These are phyloP conservation scores for Telmatherina bonti DNA, from an alignment of 2,797 vertebrate species.

Conservation along the genomic window DNA sequence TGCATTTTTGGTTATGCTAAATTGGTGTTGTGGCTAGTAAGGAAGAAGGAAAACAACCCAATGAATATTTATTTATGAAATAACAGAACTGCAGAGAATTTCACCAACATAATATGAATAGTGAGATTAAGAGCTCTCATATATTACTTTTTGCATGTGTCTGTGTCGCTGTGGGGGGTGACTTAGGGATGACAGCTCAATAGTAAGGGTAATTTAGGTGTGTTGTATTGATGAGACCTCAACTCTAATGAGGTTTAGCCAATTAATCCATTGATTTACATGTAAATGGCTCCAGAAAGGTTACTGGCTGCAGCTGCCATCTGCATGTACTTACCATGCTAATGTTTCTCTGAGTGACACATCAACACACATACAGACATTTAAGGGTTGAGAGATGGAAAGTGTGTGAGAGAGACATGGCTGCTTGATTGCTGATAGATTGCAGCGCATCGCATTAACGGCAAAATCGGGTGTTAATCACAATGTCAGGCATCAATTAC, in stretches of 20 bases:
- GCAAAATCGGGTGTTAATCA: conserved; percentile 70
- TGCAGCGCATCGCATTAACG: conserved; percentile 65
- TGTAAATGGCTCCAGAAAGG: conserved; percentile 82
- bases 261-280: conserved; percentile 86
- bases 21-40: conserved; percentile 1
- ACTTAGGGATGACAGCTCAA: conserved; percentile 36
- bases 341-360: conserved; percentile 71
- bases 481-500: conserved; percentile 35
- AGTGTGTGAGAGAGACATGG: conserved; percentile 17
- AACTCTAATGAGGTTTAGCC: conserved; percentile 78
- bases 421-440: conserved; percentile 57
- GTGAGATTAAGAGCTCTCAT: neutral
- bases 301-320: conserved; percentile 78
- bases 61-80: neutral
- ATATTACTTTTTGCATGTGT: neutral
- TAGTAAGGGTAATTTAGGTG: conserved; percentile 64
- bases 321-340: conserved; percentile 86
- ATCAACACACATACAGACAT: conserved; percentile 39
- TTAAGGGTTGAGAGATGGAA: conserved; percentile 29
- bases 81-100: neutral
- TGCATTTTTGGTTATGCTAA: neutral
- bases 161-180: neutral
- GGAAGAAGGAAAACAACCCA: neutral
- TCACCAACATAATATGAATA: neutral
- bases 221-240: conserved; percentile 76